Percentiles rank a stretch among this genome's conserved stretches.
These are phyloP conservation scores for Phymorhynchus buccinoides DNA, from an alignment of 1,140 invertebrate species.

Conservation along the genomic window DNA sequence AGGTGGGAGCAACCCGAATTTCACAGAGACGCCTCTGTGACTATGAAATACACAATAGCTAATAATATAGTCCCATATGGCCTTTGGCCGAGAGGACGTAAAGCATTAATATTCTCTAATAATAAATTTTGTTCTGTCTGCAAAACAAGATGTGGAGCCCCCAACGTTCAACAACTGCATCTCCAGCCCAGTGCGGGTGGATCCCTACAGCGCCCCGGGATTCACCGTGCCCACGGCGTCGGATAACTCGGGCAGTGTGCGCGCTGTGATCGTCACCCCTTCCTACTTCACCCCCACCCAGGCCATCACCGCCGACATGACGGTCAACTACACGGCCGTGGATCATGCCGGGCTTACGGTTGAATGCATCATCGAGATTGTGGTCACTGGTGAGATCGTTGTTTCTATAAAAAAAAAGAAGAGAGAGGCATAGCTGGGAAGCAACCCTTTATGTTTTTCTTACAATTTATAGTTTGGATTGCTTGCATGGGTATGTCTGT, in stretches of 20 bases:
- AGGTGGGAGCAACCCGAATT: no score
- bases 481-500: no score
- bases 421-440: no score
- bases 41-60: no score
- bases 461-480: neutral
- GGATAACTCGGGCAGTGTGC: slow-evolving; percentile 51
- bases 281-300: slow-evolving; percentile 41
- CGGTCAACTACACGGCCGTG: slow-evolving; percentile 49
- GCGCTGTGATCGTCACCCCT: slow-evolving; percentile 38
- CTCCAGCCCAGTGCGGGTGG: neutral
- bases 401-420: no score
- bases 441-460: neutral
- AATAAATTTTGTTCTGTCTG: neutral
- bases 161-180: slow-evolving; percentile 36
- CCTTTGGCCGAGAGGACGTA: no score
- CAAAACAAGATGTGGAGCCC: slow-evolving; percentile 37
- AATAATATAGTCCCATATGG: no score
- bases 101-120: no score
- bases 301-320: slow-evolving; percentile 28
- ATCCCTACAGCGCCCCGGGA: neutral
- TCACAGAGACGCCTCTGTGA: no score
- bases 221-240: slow-evolving; percentile 24
- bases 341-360: slow-evolving; percentile 45
- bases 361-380: slow-evolving; percentile 42
- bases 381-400: slow-evolving; percentile 48